A percentile compares a stretch with the other conserved stretches of the same genome.
Conservation (phyloP, 2,797 vertebrate genomes). For the Oreochromis mossambicus region DNA sequence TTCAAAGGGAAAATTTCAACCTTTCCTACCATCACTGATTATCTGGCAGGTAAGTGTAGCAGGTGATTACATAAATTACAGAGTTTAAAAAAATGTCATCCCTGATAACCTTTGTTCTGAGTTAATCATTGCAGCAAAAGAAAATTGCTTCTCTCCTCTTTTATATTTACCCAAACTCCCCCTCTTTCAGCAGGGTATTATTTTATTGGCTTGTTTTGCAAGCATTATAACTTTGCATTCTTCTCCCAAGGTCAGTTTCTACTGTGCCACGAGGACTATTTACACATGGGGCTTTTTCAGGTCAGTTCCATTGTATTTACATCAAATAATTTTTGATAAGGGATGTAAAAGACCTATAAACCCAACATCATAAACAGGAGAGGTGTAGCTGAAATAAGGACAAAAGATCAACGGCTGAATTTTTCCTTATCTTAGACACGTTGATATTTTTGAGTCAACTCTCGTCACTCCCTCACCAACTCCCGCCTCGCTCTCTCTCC, state of each 20-base stretch:
- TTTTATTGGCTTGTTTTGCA: constrained; percentile 85
- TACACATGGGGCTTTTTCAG: constrained; percentile 85
- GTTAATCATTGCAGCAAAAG: constrained; percentile 71
- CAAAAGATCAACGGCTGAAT: constrained; percentile 79
- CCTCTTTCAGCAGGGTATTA: constrained; percentile 72
- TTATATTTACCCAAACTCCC: constrained; percentile 79
- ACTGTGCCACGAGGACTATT: constrained; percentile 82
- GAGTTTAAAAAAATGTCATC: constrained; percentile 59
- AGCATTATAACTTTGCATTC: constrained; percentile 79
- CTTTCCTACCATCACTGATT: constrained; percentile 29
- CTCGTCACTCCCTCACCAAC: constrained; percentile 16
- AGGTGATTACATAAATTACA: constrained; percentile 62
- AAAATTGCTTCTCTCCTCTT: constrained; percentile 56
- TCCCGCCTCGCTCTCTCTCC: background rate
- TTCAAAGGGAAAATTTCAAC: constrained; percentile 24
- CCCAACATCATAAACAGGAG: constrained; percentile 77
- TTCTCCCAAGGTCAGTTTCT: constrained; percentile 86
- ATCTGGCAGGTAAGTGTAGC: constrained; percentile 42
- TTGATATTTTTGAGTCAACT: constrained; percentile 70
- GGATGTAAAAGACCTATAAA: constrained; percentile 84
- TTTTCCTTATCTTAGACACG: constrained; percentile 68
- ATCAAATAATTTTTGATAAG: constrained; percentile 92
- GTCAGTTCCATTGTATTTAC: constrained; percentile 88
- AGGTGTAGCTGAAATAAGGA: constrained; percentile 79
- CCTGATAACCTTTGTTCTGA: constrained; percentile 71